These are phyloP conservation scores for Xylota sylvarum DNA, from an alignment of 2,888 invertebrate species.

Conservation along the genomic window DNA sequence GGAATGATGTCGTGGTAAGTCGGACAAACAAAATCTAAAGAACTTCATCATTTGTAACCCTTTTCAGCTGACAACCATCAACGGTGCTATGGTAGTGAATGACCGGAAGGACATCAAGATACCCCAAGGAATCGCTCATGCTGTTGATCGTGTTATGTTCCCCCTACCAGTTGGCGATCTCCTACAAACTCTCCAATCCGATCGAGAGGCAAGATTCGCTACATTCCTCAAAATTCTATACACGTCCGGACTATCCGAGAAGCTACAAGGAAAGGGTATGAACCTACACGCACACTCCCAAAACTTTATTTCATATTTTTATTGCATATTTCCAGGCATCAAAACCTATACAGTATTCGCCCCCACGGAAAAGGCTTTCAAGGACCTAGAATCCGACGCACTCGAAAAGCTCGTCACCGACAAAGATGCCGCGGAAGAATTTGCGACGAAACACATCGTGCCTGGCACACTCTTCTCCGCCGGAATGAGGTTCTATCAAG, in stretches of 20 bases:
- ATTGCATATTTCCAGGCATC: conserved; percentile 86
- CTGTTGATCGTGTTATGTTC: conserved; percentile 95
- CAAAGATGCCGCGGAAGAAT: conserved; percentile 88
- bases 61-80: conserved; percentile 91
- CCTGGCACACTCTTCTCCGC: conserved; percentile 93
- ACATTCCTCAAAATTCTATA: conserved; percentile 91
- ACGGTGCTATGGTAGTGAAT: conserved; percentile 92
- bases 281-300: background rate
- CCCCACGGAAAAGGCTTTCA: conserved; percentile 93
- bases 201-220: conserved; percentile 92
- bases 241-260: conserved; percentile 91
- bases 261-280: conserved; percentile 85
- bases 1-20: conserved; percentile 92
- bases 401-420: conserved; percentile 87
- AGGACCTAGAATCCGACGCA: conserved; percentile 87
- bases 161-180: conserved; percentile 95
- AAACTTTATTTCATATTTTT: background rate
- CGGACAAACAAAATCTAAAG: background rate
- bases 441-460: conserved; percentile 91
- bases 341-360: conserved; percentile 95
- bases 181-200: conserved; percentile 93
- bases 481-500: conserved; percentile 95
- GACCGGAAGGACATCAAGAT: conserved; percentile 93
- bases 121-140: conserved; percentile 94
- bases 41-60: background rate